Evolutionary conservation across 2,888 invertebrate species (phyloP).

Genomic region (Sicus ferrugineus): DNA sequence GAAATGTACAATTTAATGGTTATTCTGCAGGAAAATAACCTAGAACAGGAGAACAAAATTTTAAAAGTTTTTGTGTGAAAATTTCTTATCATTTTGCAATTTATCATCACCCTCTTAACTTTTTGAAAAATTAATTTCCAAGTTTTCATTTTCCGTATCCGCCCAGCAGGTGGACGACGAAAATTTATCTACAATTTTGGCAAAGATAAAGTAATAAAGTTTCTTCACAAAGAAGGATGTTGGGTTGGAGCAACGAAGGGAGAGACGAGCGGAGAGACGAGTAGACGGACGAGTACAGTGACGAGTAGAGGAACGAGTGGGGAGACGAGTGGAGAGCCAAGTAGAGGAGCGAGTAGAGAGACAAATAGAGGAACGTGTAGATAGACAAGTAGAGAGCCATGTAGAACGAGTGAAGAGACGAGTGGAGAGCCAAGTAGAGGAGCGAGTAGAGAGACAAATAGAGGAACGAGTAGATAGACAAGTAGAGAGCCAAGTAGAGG

Average conservation of each 20-base stretch:
- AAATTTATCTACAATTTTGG: constrained; percentile 11
- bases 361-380: not conserved
- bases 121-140: not conserved
- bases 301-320: not conserved
- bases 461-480: not conserved
- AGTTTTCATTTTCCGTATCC: constrained; percentile 5
- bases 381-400: not conserved
- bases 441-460: not conserved
- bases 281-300: not conserved
- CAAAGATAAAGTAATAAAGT: constrained; percentile 12
- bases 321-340: not conserved
- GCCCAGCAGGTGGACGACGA: constrained; percentile 22
- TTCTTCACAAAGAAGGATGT: not conserved
- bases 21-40: too few relatives aligned
- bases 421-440: too few relatives aligned
- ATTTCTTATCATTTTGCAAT: too few relatives aligned
- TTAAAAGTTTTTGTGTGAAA: too few relatives aligned
- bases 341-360: not conserved
- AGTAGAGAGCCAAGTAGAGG: not conserved
- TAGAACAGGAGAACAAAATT: too few relatives aligned
- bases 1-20: too few relatives aligned
- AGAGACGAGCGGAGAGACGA: not conserved
- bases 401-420: too few relatives aligned
- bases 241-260: not conserved
- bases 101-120: too few relatives aligned